Evolutionary conservation across 53 echinoderm and acorn worm genomes (phyloP).

Genomic region (Temnopleurus reevesii): DNA sequence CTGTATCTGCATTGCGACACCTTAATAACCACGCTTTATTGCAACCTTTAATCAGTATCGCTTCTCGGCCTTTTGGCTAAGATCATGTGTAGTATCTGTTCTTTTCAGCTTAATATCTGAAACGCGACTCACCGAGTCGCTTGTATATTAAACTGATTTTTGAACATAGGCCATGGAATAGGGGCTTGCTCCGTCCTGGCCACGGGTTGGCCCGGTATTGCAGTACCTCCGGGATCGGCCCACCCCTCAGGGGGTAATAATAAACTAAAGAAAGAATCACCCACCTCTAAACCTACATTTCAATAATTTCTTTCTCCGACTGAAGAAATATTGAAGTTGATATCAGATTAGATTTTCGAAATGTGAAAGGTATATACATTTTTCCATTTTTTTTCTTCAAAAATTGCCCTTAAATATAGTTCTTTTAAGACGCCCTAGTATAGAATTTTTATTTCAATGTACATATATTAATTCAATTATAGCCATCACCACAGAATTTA

Average conservation of each 20-base stretch:
- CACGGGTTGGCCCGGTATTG: slow-evolving; percentile 99
- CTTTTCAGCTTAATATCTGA: slow-evolving; percentile 85
- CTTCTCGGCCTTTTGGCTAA: slow-evolving; percentile 87
- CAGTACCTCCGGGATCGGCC: slow-evolving; percentile 96
- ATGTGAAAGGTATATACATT: neutral
- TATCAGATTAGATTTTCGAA: neutral
- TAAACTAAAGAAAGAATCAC: slow-evolving; percentile 51
- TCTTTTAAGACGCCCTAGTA: too few species aligned
- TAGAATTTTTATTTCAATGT: too few species aligned
- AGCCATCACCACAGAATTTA: too few species aligned
- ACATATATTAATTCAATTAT: too few species aligned
- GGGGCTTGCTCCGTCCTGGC: slow-evolving; percentile 76
- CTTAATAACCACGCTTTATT: neutral
- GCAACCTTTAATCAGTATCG: slow-evolving; percentile 27
- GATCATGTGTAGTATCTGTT: slow-evolving; percentile 90
- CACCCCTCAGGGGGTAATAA: slow-evolving; percentile 80
- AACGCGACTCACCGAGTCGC: slow-evolving; percentile 82
- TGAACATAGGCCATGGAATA: slow-evolving; percentile 45
- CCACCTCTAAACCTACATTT: neutral
- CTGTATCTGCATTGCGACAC: neutral
- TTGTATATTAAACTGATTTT: slow-evolving; percentile 57
- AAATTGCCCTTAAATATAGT: too few species aligned
- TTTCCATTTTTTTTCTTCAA: too few species aligned
- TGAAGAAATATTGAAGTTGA: neutral
- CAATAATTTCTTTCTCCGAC: neutral